A percentile compares a stretch with the other conserved stretches of the same genome.
Evolutionary conservation across 2,888 invertebrate genomes (phyloP).

Genomic region (Ernsta delagoae): DNA sequence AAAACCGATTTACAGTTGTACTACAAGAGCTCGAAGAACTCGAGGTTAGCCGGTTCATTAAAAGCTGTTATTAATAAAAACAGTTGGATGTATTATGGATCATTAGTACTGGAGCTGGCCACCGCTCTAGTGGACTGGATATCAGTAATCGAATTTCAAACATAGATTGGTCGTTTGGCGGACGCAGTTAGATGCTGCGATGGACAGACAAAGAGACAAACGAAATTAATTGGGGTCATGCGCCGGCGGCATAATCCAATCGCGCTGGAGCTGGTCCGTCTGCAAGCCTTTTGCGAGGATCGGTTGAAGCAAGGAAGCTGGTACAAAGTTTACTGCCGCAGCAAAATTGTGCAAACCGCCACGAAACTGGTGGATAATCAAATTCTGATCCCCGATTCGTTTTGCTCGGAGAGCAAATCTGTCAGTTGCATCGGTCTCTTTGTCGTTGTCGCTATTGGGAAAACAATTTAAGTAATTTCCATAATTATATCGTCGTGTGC

Average conservation of each 20-base stretch:
- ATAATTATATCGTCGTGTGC: neutral
- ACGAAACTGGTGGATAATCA: slow-evolving; percentile 32
- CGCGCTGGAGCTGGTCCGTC: slow-evolving; percentile 48
- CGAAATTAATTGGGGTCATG: slow-evolving; percentile 80
- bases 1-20: slow-evolving; percentile 38
- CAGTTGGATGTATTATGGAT: slow-evolving; percentile 12
- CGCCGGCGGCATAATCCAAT: slow-evolving; percentile 75
- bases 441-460: neutral
- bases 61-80: slow-evolving; percentile 42
- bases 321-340: slow-evolving; percentile 27
- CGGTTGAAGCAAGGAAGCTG: slow-evolving; percentile 38
- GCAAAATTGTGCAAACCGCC: slow-evolving; percentile 35
- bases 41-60: slow-evolving; percentile 46
- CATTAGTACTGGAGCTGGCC: slow-evolving; percentile 23
- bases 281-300: slow-evolving; percentile 62
- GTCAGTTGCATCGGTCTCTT: neutral
- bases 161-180: slow-evolving; percentile 67
- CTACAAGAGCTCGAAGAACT: slow-evolving; percentile 38
- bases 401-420: slow-evolving; percentile 8
- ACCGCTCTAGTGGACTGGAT: slow-evolving; percentile 48
- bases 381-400: slow-evolving; percentile 25
- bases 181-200: slow-evolving; percentile 61
- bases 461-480: neutral
- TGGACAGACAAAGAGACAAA: slow-evolving; percentile 76
- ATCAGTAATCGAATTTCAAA: slow-evolving; percentile 73